Evolutionary conservation across 2,113 vertebrate genomes (phyloP), one percentile per base, ranked within the genome.

Genomic region (Mus spicilegus): DNA sequence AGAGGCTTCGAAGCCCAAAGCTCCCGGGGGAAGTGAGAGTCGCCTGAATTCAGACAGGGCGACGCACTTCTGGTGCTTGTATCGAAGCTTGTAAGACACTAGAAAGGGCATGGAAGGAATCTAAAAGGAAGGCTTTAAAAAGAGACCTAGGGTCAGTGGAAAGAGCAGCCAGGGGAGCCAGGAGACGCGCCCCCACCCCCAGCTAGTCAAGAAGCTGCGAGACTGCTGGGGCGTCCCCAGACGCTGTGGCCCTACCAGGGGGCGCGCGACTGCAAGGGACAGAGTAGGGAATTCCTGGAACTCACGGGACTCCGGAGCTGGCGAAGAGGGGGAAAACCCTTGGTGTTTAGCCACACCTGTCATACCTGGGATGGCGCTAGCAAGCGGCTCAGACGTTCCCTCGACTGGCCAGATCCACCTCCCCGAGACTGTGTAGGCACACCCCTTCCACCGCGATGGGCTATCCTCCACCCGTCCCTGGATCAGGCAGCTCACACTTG

Each of bases 261-360:
- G 54, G 54, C 26, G 76, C 94, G 3, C 26, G 5, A 9, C 51
- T 1, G 51, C 6, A 28, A 54, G 13, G 65, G 7, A 22, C 39
- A 19, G 67, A 6, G 88, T 3, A 12, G 63, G 77, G 17, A 75
- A 36, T 89, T 76, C 65, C 46, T 39, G 0, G 19, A 42, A 51
- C 1, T 61, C 56, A 46, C 24, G 87, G 20, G 39, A n/a, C 67
- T 26, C 69, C 1, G 3, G 56, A 3, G 26, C 90, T 1, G 10
- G 9, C 4, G 0, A 51, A 39, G 54, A 51, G 17, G 39, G 49
- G 65, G 42, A 42, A 81, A 28, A 28, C 9, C 36, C 16, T 54
- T 28, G 24, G 36, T 17, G 2, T n/a, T 51, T 58, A 70, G 73
- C 89, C 46, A 72, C 97, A 97, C 97, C 97, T 97, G 97, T 94